These are phyloP conservation scores for Apodemia mormo DNA, from an alignment of 2,888 invertebrate genomes.

Conservation along the genomic window DNA sequence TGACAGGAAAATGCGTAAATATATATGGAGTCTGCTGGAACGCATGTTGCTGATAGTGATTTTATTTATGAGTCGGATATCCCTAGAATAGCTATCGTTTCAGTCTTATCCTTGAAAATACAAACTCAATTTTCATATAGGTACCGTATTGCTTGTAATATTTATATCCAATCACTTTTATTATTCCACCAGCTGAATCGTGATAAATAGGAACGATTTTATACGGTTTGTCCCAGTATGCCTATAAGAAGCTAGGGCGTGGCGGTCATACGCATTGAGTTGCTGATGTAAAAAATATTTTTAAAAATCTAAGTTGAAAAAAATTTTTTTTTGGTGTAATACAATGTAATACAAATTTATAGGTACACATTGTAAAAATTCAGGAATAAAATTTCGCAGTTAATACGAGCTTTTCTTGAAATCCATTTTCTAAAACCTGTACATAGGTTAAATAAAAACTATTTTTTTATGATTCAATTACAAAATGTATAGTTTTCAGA, in stretches of 20 bases:
- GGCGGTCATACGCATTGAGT: too few species aligned
- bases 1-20: slow-evolving; percentile 15
- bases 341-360: too few species aligned
- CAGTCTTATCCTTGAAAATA: slow-evolving; percentile 13
- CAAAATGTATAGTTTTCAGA: too few species aligned
- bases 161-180: slow-evolving; percentile 3
- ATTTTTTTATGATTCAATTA: too few species aligned
- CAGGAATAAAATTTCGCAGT: too few species aligned
- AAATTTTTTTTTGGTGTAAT: too few species aligned
- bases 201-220: neutral
- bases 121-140: neutral
- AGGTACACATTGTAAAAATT: too few species aligned
- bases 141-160: slow-evolving; percentile 3
- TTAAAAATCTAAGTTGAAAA: too few species aligned
- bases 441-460: too few species aligned
- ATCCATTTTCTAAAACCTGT: too few species aligned
- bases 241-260: neutral
- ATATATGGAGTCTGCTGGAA: slow-evolving; percentile 3
- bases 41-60: slow-evolving; percentile 14
- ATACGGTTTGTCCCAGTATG: neutral
- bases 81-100: slow-evolving; percentile 12
- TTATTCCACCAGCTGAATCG: neutral
- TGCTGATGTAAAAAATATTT: too few species aligned
- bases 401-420: too few species aligned
- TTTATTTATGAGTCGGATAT: slow-evolving; percentile 16